These are phyloP conservation scores for Siniperca knerii DNA, from an alignment of 2,113 vertebrate genomes.

Conservation along the genomic window DNA sequence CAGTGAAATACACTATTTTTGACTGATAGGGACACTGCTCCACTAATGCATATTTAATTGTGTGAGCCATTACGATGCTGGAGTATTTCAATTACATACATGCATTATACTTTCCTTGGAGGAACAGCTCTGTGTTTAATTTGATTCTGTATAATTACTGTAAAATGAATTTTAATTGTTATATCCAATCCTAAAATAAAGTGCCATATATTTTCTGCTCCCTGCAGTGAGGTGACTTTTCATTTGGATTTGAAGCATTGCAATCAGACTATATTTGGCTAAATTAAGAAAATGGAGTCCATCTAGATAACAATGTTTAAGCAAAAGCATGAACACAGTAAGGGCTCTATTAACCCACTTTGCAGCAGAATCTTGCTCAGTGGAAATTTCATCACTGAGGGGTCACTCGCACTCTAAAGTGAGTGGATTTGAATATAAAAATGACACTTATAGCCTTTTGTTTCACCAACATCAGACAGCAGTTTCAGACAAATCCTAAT, in stretches of 20 bases:
- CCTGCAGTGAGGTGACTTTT: conserved; percentile 55
- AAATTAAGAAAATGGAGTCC: conserved; percentile 61
- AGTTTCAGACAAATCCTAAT: conserved; percentile 30
- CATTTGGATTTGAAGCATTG: conserved; percentile 40
- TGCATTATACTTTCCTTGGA: conserved; percentile 73
- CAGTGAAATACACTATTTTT: conserved; percentile 58
- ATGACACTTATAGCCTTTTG: conserved; percentile 18
- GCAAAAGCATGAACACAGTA: conserved; percentile 47
- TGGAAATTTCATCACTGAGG: conserved; percentile 28
- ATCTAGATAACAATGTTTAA: conserved; percentile 58
- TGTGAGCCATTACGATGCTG: conserved; percentile 77
- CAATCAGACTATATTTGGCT: conserved; percentile 48
- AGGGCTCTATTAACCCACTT: conserved; percentile 66
- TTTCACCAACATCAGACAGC: conserved; percentile 13
- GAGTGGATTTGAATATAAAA: conserved; percentile 35
- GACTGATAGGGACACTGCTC: conserved; percentile 69
- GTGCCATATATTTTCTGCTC: conserved; percentile 45
- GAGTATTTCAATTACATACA: conserved; percentile 82
- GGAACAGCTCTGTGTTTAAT: conserved; percentile 77
- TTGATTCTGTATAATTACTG: conserved; percentile 80
- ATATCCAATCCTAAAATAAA: conserved; percentile 73
- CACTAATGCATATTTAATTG: conserved; percentile 82
- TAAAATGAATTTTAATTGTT: conserved; percentile 81
- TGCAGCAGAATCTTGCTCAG: conserved; percentile 38
- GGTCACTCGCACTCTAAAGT: not conserved